These are phyloP conservation scores for Limnephilus rhombicus DNA, from an alignment of 2,888 invertebrate genomes.

Conservation along the genomic window DNA sequence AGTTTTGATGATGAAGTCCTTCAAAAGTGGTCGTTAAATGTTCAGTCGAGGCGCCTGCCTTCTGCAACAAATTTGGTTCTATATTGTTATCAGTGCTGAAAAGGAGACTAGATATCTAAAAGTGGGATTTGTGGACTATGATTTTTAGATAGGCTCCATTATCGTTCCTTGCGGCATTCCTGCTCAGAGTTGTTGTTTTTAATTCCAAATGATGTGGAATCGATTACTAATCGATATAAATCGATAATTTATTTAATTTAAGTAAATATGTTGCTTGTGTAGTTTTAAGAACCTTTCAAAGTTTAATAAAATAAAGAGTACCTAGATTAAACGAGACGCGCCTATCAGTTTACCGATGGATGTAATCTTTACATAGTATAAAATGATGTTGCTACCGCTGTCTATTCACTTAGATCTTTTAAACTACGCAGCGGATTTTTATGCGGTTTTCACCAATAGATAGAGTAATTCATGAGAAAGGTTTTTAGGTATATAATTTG, in stretches of 20 bases:
- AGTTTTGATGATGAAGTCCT: background rate
- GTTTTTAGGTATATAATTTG: too few relatives aligned
- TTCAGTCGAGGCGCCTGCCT: background rate
- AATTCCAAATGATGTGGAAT: background rate
- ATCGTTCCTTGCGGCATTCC: background rate
- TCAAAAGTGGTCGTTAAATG: background rate
- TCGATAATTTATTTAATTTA: background rate
- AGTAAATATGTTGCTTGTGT: background rate
- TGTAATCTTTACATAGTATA: background rate
- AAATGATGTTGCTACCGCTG: too few relatives aligned
- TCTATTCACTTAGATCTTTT: too few relatives aligned
- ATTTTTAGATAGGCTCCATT: background rate
- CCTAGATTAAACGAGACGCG: background rate
- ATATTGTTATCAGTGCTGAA: background rate
- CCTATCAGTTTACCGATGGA: background rate
- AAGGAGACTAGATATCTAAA: background rate
- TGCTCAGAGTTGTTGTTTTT: background rate
- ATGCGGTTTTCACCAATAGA: too few relatives aligned
- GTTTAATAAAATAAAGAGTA: background rate
- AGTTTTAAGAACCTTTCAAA: background rate
- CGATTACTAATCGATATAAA: too few relatives aligned
- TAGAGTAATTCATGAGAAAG: too few relatives aligned
- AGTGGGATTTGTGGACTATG: background rate
- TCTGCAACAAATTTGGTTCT: background rate
- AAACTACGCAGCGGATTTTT: too few relatives aligned